Base-by-base conservation (phyloP, 2,888 invertebrate genomes). In the Papilio elwesi region DNA sequence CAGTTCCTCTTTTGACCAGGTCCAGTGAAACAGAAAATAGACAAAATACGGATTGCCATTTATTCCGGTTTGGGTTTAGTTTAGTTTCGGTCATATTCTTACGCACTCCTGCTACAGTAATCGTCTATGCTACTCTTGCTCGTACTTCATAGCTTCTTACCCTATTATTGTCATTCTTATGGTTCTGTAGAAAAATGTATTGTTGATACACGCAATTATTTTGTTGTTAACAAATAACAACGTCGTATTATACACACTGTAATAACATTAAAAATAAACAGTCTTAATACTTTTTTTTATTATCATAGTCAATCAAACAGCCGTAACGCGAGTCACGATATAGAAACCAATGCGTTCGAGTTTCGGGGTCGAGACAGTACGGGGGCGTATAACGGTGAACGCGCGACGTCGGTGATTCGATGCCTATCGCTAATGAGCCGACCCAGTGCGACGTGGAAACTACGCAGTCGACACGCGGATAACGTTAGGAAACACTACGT, bases 301-400 rank as follows among this genome's bases (percentile, higher is more conserved):
- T 11, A 59, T 59, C 13, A 15, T 13, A 43, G 9, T 9, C 43
- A 43, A n/a, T 43, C 9, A 43, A 59, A 59, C 2, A 36, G n/a
- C 15, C n/a, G 43, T 59, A 59, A 59, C 38, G n/a, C 59, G 59
- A 43, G 43, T 43, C 49, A 49, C 64, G 64, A 49, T 48, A 26
- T 16, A 13, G 11, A 63, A 43, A 43, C 43, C 43, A 6, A 7
- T 43, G 12, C 12, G 13, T 12, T 7, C 10, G 16, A 10, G 55
- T 57, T 57, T 63, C 26, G 38, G 10, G 16, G 13, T 51, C 15
- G n/a, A 10, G 70, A 12, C 15, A 16, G 26, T 43, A 36, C 64
- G 63, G 26, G 47, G 70, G 53, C 53, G 63, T 47, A 63, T 70
- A 64, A 70, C 70, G 70, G 70, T 70, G 62, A 62, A 4, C 16